Base-by-base conservation (phyloP, 1,140 invertebrate species). In the Cydia splendana region DNA sequence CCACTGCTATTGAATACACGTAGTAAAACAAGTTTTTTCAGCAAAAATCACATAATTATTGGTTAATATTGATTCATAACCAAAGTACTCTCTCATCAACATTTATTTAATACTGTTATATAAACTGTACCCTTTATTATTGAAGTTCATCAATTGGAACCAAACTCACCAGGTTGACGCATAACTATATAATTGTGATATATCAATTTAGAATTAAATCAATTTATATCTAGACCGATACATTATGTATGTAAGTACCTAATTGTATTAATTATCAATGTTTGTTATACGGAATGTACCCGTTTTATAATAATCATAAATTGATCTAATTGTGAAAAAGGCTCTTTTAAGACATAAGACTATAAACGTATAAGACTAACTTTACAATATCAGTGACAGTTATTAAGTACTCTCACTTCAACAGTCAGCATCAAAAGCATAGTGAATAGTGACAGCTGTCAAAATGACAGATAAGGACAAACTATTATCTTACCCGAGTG, bases 141-240 rank as follows among this genome's bases (percentile, higher is more conserved):
- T 12, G 4, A 10, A 53, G n/a, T 12, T 45, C 13, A 53, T n/a
- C 15, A 10, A 53, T 53, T 1, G 0, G 53, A 62, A 62, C 53
- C 18, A 62, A 62, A 62, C 20, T 62, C 57, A 24, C 53, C 53
- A 57, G 53, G 51, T 20, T 62, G 7, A 62, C 20, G 57, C 57
- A 62, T 57, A 18, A 18, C 57, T 62, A 62, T 12, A 24, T 24
- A 62, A 62, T 62, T 62, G 53, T 62, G 53, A 62, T 62, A 62
- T 62, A 53, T n/a, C 51, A n/a, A 53, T 53, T 53, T 53, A 53
- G 51, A 53, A n/a, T 53, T n/a, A 53, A 53, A 53, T 53, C 15
- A 53, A 18, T 57, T 18, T 57, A 57, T 57, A 62, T 24, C 7
- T 62, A 62, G 18, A 62, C 57, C 57, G 57, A 62, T 24, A 20